phyloP scores from a whole-genome alignment of 2,888 invertebrate species.

The Adelphocoris suturalis region DNA sequence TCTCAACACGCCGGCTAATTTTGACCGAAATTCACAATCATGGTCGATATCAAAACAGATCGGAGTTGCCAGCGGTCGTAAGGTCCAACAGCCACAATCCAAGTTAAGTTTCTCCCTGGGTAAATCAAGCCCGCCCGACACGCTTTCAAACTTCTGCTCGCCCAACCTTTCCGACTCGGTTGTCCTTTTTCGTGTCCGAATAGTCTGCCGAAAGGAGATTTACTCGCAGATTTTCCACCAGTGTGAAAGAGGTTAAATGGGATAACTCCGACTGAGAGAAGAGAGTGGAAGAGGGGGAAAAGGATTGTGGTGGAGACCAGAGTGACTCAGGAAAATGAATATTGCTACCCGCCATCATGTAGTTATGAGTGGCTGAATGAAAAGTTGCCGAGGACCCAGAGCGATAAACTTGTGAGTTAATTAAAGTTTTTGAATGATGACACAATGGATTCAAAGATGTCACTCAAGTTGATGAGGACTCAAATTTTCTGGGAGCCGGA shows the following conservation, averaged over 20 bases:
- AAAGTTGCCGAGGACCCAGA: background rate
- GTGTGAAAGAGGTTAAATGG: background rate
- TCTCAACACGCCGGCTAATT: background rate
- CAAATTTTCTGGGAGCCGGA: too few species aligned
- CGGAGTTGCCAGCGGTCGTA: background rate
- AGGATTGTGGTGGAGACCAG: background rate
- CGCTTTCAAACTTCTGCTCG: background rate
- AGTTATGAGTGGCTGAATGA: background rate
- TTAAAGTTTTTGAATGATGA: background rate
- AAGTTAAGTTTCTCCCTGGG: background rate
- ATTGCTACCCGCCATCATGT: background rate
- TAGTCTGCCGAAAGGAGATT: background rate
- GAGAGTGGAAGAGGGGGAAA: background rate
- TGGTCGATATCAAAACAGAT: background rate
- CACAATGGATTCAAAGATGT: too few species aligned
- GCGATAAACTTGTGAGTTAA: background rate
- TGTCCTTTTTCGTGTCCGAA: conserved; percentile 1
- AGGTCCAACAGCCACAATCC: background rate
- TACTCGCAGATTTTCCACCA: background rate
- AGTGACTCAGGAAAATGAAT: background rate
- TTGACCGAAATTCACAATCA: conserved; percentile 1
- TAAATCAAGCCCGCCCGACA: conserved; percentile 9
- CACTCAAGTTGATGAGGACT: too few species aligned
- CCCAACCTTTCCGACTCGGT: background rate
- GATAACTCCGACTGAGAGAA: background rate